Conservation (phyloP, 2,797 vertebrate species). For the Eulemur coronatus region DNA sequence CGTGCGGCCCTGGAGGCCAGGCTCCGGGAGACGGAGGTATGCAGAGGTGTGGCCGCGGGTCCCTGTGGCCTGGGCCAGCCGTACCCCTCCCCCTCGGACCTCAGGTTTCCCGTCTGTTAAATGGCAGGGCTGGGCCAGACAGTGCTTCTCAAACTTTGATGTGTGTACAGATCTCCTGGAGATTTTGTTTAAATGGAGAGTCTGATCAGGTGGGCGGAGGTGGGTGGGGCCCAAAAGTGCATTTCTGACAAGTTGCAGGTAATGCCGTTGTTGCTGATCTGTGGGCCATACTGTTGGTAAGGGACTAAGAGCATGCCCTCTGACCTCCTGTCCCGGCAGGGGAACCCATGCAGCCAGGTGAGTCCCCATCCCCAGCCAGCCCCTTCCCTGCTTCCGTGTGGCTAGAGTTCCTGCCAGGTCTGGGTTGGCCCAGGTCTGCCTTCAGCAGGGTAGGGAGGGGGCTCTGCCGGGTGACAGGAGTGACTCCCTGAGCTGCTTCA, state of each 20-base stretch:
- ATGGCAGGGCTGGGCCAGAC: rapidly evolving
- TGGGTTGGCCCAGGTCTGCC: background rate
- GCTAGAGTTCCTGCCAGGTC: background rate
- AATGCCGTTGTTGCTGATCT: rapidly evolving
- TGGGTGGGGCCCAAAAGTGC: background rate
- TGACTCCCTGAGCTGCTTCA: background rate
- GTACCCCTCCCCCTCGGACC: rapidly evolving
- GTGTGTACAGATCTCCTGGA: background rate
- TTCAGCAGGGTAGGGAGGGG: background rate
- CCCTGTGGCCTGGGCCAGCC: rapidly evolving
- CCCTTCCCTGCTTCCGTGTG: background rate
- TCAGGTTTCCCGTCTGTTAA: rapidly evolving
- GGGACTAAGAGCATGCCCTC: background rate
- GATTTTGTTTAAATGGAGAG: background rate
- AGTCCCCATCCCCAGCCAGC: background rate
- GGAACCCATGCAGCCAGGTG: background rate
- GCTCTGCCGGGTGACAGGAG: background rate
- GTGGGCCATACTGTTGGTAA: background rate
- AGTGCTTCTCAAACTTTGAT: background rate
- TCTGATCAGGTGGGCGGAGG: background rate
- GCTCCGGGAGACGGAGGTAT: conserved; percentile 94
- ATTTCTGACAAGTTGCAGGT: background rate
- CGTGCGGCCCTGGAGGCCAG: conserved; percentile 91
- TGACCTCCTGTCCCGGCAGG: background rate
- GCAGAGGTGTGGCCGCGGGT: rapidly evolving